These are phyloP conservation scores for Tuta absoluta DNA, from an alignment of 2,888 invertebrate genomes.

Conservation along the genomic window DNA sequence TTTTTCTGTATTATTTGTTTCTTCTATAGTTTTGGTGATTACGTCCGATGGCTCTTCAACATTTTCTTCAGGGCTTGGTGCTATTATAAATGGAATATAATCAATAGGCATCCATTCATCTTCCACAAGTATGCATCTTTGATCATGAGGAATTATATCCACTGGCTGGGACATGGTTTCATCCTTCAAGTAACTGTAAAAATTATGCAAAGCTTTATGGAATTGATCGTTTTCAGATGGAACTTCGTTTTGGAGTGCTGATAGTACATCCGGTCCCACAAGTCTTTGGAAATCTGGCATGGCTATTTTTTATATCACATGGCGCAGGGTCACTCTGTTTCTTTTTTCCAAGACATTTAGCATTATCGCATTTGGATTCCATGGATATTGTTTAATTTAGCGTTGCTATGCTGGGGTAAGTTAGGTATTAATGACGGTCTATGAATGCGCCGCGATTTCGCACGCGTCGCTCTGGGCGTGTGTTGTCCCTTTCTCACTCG, in stretches of 20 bases:
- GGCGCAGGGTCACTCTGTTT: not conserved
- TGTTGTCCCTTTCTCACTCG: no score
- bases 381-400: no score
- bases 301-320: conserved; percentile 2
- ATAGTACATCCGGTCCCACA: conserved; percentile 17
- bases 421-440: no score
- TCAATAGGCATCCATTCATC: conserved; percentile 14
- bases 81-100: no score
- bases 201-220: conserved; percentile 13
- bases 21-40: no score
- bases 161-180: not conserved
- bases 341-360: conserved; percentile 27
- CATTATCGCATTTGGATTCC: conserved; percentile 35
- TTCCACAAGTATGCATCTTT: conserved; percentile 3
- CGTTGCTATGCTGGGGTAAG: no score
- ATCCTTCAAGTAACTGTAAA: conserved; percentile 12
- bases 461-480: no score
- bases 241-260: conserved; percentile 15
- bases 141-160: conserved; percentile 4
- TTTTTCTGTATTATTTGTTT: no score
- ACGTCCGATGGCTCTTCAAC: no score
- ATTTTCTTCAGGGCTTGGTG: no score
- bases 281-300: conserved; percentile 21
- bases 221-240: conserved; percentile 10
- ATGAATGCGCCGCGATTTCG: no score